Base-by-base conservation (phyloP, 2,113 vertebrate species). In the Tor tambroides region DNA sequence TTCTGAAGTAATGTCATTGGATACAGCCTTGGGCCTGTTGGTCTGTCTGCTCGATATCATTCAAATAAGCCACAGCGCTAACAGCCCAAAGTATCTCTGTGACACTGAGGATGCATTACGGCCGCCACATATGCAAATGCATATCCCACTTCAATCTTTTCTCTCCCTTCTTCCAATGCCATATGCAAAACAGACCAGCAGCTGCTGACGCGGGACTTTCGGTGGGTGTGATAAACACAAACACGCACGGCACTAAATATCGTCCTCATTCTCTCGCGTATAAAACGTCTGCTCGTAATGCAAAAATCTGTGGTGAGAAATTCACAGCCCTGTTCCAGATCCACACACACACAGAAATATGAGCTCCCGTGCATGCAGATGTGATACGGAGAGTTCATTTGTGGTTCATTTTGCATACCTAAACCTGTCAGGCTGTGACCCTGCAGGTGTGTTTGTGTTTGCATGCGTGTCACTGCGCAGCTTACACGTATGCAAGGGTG, bases 121-220 rank as follows among this genome's bases (percentile, higher is more conserved):
- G 88, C 88, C 91, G 92, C 91, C 92, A 90, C 91, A 91, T 93
- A 93, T 94, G 94, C 91, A 95, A 94, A 93, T 92, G 32, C 83
- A 88, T 78, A 61, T 86, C 81, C 78, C 75, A 65, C 69, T 84
- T 75, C 71, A 81, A 86, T 84, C 89, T 86, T 72, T 75, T 86
- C 67, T 76, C 56, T 59, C 59, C 86, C 83, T 86, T 88, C 84
- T 89, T 84, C 93, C 90, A 88, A 85, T 65, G 88, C 90, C 78
- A 87, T 76, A 92, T 94, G 93, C 92, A 93, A 93, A 94, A 89
- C 90, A n/a, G 85, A 72, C 76, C 93, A 94, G 92, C 92, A 94
- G 93, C 92, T 92, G 93, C 92, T 93, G 91, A 93, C 92, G 90
- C 87, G 90, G 91, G 86, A 86, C 90, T 93, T 94, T 91, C 88